Evolutionary conservation across 2,113 vertebrate species (phyloP), one percentile per base, ranked within the genome.

Genomic region (Anarhynchus alexandrinus): DNA sequence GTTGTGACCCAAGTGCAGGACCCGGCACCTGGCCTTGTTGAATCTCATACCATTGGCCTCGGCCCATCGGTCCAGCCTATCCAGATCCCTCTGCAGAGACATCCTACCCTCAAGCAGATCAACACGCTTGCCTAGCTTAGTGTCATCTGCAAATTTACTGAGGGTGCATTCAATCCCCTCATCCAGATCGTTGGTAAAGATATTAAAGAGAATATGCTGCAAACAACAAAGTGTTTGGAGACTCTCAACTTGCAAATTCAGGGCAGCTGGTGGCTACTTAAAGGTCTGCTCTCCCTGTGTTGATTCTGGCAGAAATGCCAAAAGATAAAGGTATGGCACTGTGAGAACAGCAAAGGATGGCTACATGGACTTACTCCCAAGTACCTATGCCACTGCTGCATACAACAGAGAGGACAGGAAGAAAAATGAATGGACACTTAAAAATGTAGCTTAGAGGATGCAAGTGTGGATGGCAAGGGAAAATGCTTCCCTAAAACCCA

Each of bases 261-360:
- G 21, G 27, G 58, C 43, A 49, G 34, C 11, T 52, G 30, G 58
- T 86, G 40, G 29, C 54, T 71, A 20, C 71, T 34, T 80, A 43
- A 79, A 86, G 8, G 7, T 77, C 34, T 65, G 6, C 2, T 65
- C 55, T 70, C 11, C 16, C 29, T 45, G 20, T 7, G 5, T n/a
- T 71, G 49, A 36, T 78, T 78, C 76, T 57, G 43, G 32, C 0
- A 0, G 8, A 42, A 55, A 22, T 38, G 32, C 11, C 5, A 4
- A n/a, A 91, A 70, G 36, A 34, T 54, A 40, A 65, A 54, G 21
- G 3, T 34, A 18, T 58, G 45, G 27, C 45, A 57, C 19, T 38
- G 30, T 49, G 30, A 47, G 11, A 83, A 47, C 20, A 42, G 43
- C 29, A 65, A 74, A 59, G 43, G 12, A 38, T 14, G 36, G 12